Conservation (phyloP, 2,797 vertebrate genomes). For the Squalus acanthias region DNA sequence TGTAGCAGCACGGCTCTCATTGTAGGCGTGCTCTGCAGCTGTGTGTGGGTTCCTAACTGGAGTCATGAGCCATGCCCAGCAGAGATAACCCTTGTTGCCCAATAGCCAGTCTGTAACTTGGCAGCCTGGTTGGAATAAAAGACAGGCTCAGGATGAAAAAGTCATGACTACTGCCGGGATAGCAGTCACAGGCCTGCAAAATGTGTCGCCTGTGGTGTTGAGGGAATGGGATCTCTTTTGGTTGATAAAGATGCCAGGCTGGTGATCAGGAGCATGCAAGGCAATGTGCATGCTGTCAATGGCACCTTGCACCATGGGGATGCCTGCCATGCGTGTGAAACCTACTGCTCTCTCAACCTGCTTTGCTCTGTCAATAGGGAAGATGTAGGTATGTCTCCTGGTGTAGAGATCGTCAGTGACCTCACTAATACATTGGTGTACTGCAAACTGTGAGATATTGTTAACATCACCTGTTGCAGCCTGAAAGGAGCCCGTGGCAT, state of each 20-base stretch:
- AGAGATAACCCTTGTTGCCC: background rate
- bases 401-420: background rate
- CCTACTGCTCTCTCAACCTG: background rate
- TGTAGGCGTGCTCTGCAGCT: background rate
- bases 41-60: background rate
- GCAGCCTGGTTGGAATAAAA: background rate
- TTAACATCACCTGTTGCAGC: too few species aligned
- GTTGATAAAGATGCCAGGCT: background rate
- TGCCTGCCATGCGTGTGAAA: background rate
- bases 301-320: background rate
- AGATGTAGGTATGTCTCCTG: background rate
- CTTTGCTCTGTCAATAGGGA: background rate
- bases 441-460: too few species aligned
- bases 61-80: background rate
- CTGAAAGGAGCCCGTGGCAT: too few species aligned
- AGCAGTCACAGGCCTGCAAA: background rate
- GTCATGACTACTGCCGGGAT: background rate
- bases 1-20: background rate
- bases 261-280: background rate
- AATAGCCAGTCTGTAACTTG: background rate
- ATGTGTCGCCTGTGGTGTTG: background rate
- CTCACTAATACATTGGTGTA: background rate
- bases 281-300: background rate
- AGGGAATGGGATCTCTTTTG: background rate
- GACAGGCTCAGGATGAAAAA: background rate